Conservation (phyloP, 1,140 invertebrate genomes). For the Megalonaias nervosa region DNA sequence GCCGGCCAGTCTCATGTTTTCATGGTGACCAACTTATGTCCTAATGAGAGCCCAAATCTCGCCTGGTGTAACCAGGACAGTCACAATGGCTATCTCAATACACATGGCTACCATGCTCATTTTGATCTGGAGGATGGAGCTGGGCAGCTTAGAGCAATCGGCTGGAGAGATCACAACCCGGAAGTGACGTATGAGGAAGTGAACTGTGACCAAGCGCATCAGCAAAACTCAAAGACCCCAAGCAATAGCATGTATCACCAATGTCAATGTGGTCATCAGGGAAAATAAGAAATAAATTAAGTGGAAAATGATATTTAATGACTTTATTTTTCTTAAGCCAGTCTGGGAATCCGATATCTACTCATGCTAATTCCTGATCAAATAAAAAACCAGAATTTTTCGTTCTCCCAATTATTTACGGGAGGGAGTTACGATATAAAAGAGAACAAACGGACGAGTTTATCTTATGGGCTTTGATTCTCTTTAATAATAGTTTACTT, state of each 20-base stretch:
- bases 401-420: too few relatives aligned
- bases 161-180: conserved; percentile 50
- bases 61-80: conserved; percentile 49
- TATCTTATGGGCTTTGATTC: too few relatives aligned
- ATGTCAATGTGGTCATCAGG: conserved; percentile 27
- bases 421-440: too few relatives aligned
- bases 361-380: too few relatives aligned
- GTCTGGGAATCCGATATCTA: too few relatives aligned
- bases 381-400: too few relatives aligned
- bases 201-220: conserved; percentile 32
- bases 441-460: too few relatives aligned
- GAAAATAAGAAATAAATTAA: too few relatives aligned
- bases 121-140: conserved; percentile 56
- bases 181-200: conserved; percentile 54
- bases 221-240: conserved; percentile 11
- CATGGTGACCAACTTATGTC: conserved; percentile 57
- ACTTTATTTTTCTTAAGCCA: too few relatives aligned
- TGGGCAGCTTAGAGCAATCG: conserved; percentile 27
- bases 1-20: conserved; percentile 34
- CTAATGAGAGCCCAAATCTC: conserved; percentile 44
- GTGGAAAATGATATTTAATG: too few relatives aligned
- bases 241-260: conserved; percentile 20
- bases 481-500: too few relatives aligned
- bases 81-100: conserved; percentile 29
- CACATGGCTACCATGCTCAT: conserved; percentile 50